Base-by-base conservation (phyloP, 2,797 vertebrate species). In the Dendrocincla fuliginosa region DNA sequence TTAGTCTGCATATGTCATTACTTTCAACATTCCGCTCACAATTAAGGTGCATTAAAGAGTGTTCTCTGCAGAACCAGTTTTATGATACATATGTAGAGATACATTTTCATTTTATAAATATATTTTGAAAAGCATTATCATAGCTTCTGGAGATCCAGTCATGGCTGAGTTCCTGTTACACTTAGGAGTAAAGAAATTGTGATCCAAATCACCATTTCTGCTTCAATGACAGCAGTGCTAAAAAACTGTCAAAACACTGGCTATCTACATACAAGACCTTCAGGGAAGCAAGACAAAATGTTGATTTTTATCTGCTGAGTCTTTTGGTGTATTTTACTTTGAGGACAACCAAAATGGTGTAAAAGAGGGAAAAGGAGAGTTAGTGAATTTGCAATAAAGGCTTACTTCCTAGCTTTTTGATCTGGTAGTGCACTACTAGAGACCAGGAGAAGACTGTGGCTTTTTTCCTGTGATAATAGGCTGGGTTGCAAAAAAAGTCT, bases 211-310 rank as follows among this genome's bases (percentile, higher is more conserved):
- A 25, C 37, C 32, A 19, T 15, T 33, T 39, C 30, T 84, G 5
- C 7, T 83, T 59, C 4, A 55, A n/a, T 4, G 2, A 23, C 7
- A 78, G 44, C 6, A 79, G 4, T 8, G 15, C 0, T 71, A 8
- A 44, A 56, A 61, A 78, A 22, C 14, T 0, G 1, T 0, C 2
- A 14, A 30, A 60, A 13, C 1, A 13, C 4, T 53, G 13, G 1
- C 32, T 41, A 22, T n/a, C 14, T 47, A 30, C 6, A 4, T 23
- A 12, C 5, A 78, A 84, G 39, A 4, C 19, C 2, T 33, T 71
- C 39, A 71, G n/a, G 22, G 9, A 50, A 71, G 55, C 10, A 32
- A 50, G 6, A 37, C 3, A 68, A 79, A 75, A 10, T 30, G 1
- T 32, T 50, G 4, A 4, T 27, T 49, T 49, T 2, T 27, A 30